Evolutionary conservation across 2,797 vertebrate genomes (phyloP), one percentile per base, ranked within the genome.

Genomic region (Xiphophorus birchmanni): DNA sequence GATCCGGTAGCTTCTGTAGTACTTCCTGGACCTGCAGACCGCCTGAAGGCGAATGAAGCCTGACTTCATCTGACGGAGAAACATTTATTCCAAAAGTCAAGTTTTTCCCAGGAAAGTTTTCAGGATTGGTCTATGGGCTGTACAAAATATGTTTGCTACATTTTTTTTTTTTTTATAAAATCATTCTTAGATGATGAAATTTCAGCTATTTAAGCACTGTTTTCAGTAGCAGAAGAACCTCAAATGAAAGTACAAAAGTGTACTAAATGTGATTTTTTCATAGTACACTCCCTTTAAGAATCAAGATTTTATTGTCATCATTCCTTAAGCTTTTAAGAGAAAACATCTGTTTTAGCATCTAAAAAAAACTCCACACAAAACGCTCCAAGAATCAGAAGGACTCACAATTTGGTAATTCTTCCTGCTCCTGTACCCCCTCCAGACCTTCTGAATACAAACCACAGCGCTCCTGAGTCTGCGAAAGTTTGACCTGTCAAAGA

Each of bases 41-140:
- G 98, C 98, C 91, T 99, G 98, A 18, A 99, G 97, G 3, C 98
- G 92, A 90, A 98, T 77, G 94, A 99, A 99, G 58, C 98, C 98
- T 0, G 95, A 92, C 78, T 95, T 93, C 97, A 99, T 99, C 98
- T 99, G 92, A 45, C 54, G 80, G 74, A 74, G n/a, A 74, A 74
- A 26, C 63, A n/a, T 0, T 0, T 0, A 23, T 75, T 77, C 6
- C 9, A 44, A 15, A 67, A 0, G 5, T 67, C 42, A 71, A 0
- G 9, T 11, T 35, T 0, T n/a, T 72, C 29, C n/a, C 10, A 29
- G n/a, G 5, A 60, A 60, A 15, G 11, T 32, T 60, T 60, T n/a
- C 11, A 60, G 12, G 7, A 23, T 52, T 23, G 50, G 48, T 50
- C 18, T 23, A 48, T 13, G 32, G 48, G 37, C n/a, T 35, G 1